Evolutionary conservation across 2,888 invertebrate genomes (phyloP), one percentile per base, ranked within the genome.

Genomic region (Andrena hattorfiana): DNA sequence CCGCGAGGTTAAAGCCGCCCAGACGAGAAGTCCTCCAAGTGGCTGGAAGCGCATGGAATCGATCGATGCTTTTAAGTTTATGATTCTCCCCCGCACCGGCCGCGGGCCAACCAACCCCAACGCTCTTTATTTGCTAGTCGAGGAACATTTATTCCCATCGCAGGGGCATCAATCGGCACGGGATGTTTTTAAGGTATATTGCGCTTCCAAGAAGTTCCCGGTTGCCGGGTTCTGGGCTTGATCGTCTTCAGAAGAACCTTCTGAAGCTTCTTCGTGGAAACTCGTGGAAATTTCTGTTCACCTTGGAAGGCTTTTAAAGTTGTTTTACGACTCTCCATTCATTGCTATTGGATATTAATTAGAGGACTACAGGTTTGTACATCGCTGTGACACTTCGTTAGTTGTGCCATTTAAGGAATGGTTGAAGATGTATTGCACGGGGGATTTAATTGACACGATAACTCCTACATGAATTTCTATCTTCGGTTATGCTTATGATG

Each of bases 1-100:
- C 87, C 80, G 74, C 82, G 87, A 79, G 75, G 68, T 86, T 85
- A 81, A 85, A 85, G 75, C 77, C 69, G 77, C 66, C 56, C 82
- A 85, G 82, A 82, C 77, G 66, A 76, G 75, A 81, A 77, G 70
- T 76, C 67, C 77, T 81, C 73, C 68, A 80, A 77, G 79, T 67
- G 54, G 67, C 74, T 66, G 68, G 56, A 72, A 71, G 28, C 63
- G 62, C 66, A 16, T 62, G 30, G 26, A 59, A 80, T 77, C 81
- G 87, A 70, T 87, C 85, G 79, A 81, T 85, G 80, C 80, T 68
- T 70, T 63, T 68, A 48, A 42, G 72, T 81, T 81, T 77, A 78
- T 76, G 35, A 76, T 77, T 84, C 67, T 62, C 67, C 66, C 54
- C 13, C 30, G 5, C 23, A 4, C 26, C 26, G 51, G 8, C 28